A percentile compares a stretch with the other conserved stretches of the same genome.
Evolutionary conservation across 2,113 vertebrate genomes (phyloP).

Genomic region (Spilogale gracilis): DNA sequence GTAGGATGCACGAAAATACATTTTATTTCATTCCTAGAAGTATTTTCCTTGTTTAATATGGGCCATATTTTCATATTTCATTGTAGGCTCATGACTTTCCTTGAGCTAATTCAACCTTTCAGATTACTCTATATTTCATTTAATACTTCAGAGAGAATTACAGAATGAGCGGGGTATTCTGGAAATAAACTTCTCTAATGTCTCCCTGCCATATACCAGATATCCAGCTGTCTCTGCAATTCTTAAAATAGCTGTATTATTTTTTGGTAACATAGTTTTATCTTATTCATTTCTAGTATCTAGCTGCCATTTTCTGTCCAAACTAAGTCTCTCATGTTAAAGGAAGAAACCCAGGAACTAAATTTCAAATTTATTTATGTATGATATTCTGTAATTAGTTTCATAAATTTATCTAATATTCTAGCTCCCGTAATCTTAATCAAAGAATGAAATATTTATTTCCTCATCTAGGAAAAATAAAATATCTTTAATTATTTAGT

Average conservation of each 20-base stretch:
- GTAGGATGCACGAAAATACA: not conserved
- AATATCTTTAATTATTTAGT: not conserved
- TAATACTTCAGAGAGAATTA: not conserved
- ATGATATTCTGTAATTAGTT: not conserved
- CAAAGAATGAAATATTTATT: slow-evolving; percentile 16
- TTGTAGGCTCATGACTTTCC: not conserved
- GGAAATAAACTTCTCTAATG: not conserved
- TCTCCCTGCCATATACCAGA: not conserved
- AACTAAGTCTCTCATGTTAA: not conserved
- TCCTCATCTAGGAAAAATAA: not conserved
- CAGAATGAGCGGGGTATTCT: not conserved
- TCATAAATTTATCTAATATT: not conserved
- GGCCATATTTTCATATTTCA: not conserved
- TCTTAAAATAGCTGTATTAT: not conserved
- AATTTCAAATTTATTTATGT: not conserved
- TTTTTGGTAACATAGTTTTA: not conserved
- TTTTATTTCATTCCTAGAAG: not conserved
- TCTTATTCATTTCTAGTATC: not conserved
- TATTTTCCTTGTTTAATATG: not conserved
- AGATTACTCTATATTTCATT: not conserved
- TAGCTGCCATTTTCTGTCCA: not conserved
- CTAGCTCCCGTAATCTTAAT: not conserved
- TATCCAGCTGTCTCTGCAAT: not conserved
- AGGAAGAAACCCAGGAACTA: not conserved
- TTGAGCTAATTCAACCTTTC: not conserved